These are phyloP conservation scores for Papilio polytes DNA, from an alignment of 1,140 invertebrate species.

Conservation along the genomic window DNA sequence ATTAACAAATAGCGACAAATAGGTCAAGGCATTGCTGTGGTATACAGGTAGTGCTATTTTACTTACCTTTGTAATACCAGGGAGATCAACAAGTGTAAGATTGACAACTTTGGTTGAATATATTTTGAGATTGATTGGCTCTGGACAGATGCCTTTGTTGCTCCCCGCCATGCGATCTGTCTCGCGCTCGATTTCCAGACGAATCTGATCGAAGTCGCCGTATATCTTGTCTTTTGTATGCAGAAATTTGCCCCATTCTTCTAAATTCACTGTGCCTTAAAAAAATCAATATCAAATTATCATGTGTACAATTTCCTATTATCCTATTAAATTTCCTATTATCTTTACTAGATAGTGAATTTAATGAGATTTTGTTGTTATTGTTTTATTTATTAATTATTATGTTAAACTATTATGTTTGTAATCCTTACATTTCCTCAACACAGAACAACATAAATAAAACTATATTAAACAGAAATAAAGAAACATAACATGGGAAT, in stretches of 20 bases:
- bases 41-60: background rate
- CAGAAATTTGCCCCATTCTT: slow-evolving; percentile 98
- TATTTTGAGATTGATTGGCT: slow-evolving; percentile 98
- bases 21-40: background rate
- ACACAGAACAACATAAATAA: too few species aligned
- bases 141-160: slow-evolving; percentile 98
- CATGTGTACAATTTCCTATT: background rate
- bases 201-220: slow-evolving; percentile 96
- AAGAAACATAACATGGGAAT: too few species aligned
- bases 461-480: too few species aligned
- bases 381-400: too few species aligned
- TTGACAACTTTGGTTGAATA: slow-evolving; percentile 97
- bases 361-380: too few species aligned
- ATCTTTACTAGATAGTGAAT: background rate
- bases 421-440: too few species aligned
- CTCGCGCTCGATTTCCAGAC: slow-evolving; percentile 96
- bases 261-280: slow-evolving; percentile 92
- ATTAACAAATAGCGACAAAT: background rate
- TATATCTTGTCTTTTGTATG: slow-evolving; percentile 96
- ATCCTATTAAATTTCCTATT: background rate
- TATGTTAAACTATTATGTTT: too few species aligned
- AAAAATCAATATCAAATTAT: slow-evolving; percentile 51
- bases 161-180: slow-evolving; percentile 96
- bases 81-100: slow-evolving; percentile 98
- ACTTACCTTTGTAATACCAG: slow-evolving; percentile 97